Evolutionary conservation across 2,888 invertebrate species (phyloP).

Genomic region (Drosophila neotestacea): DNA sequence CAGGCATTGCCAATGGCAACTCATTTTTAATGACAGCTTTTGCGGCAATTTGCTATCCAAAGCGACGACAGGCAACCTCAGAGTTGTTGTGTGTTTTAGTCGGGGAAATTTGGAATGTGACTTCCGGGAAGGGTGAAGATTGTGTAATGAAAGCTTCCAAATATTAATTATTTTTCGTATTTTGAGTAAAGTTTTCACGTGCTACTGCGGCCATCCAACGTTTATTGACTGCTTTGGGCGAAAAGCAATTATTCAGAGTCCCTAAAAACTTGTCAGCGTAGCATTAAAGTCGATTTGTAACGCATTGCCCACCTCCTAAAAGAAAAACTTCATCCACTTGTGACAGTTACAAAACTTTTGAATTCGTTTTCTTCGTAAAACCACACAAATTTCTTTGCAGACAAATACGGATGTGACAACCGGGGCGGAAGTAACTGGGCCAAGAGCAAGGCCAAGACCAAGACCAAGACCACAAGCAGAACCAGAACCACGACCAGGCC

Average conservation of each 20-base stretch:
- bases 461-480: not conserved
- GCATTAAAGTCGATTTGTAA: constrained; percentile 21
- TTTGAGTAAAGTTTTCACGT: constrained; percentile 30
- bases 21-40: constrained; percentile 38
- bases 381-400: constrained; percentile 8
- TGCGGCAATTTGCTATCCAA: constrained; percentile 1
- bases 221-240: constrained; percentile 38
- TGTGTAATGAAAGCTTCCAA: constrained; percentile 22
- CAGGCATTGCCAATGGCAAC: constrained; percentile 10
- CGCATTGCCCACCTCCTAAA: not conserved
- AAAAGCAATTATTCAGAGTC: constrained; percentile 34
- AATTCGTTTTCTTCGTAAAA: constrained; percentile 35
- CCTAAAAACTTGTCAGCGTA: constrained; percentile 41
- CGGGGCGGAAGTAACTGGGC: constrained; percentile 6
- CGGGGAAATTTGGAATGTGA: constrained; percentile 17
- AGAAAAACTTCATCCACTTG: constrained; percentile 29
- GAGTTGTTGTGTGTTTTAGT: constrained; percentile 5
- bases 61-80: too few relatives aligned
- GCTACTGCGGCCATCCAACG: constrained; percentile 15
- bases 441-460: not conserved
- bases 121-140: constrained; percentile 26
- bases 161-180: constrained; percentile 51
- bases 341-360: constrained; percentile 41
- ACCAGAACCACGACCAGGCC: not conserved
- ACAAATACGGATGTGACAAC: constrained; percentile 16